Evolutionary conservation across 1,140 invertebrate species (phyloP), one percentile per base, ranked within the genome.

Genomic region (Vollenhovia emeryi): DNA sequence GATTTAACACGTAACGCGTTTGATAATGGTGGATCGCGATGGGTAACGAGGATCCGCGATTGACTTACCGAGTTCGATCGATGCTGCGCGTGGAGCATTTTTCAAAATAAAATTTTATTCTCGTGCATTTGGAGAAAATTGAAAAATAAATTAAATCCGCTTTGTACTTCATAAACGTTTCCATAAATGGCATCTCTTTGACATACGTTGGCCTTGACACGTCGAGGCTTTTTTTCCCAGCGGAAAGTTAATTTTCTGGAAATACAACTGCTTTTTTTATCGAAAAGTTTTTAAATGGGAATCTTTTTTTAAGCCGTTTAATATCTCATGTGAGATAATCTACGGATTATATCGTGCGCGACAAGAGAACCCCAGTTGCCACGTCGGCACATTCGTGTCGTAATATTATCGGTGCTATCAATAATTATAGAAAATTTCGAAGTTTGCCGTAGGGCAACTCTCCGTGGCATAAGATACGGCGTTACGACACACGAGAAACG

Each of bases 401-500:
- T 55, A 79, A 79, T 33, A 55, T 80, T 69, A 43, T 82, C 45
- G 66, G 6, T 57, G 50, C 50, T 82, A 71, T 82, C 66, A 43
- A 71, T 82, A 33, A 71, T 82, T 71, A 45, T 71, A 33, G 78
- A 71, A 71, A 55, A 82, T 57, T 71, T 82, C 66, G 15, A 79
- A 30, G 33, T 68, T 52, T 8, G 57, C 18, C 48, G 24, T 18
- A 36, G 9, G 36, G 55, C 50, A 43, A 24, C 7, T 30, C 7
- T n/a, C 2, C 33, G 66, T 27, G 60, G 18, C 24, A 43, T 36
- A 15, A 79, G 30, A 79, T 27, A 55, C 69, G n/a, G 40, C 55
- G 59, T 66, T 66, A 66, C 74, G 48, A 85, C 83, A 82, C 50
- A 57, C 18, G 64, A 43, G 64, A 57, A 69, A 71, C 36, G 59